Percentiles rank a stretch among this genome's conserved stretches.
Conservation (phyloP, 2,888 invertebrate genomes). For the Empis stercorea region DNA sequence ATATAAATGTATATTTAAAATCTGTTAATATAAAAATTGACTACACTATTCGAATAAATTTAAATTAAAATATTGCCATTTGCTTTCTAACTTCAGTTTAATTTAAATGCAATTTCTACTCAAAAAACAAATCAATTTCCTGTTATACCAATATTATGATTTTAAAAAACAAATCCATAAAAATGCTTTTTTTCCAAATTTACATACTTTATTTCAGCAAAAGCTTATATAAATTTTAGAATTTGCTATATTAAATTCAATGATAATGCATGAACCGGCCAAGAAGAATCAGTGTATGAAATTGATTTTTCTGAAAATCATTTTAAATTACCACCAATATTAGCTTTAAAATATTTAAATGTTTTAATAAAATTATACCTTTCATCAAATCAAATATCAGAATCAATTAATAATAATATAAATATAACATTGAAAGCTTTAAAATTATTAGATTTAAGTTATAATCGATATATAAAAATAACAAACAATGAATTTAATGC, state of each 20-base stretch:
- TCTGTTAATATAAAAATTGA: no score
- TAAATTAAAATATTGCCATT: no score
- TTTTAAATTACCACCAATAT: constrained; percentile 60
- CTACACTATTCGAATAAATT: no score
- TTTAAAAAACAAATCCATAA: no score
- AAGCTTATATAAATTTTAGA: constrained; percentile 65
- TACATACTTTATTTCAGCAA: constrained; percentile 60
- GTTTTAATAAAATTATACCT: constrained; percentile 52
- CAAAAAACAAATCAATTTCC: no score
- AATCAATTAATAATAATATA: constrained; percentile 17
- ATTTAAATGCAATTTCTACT: no score
- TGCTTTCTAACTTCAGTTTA: no score
- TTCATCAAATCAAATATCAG: constrained; percentile 61
- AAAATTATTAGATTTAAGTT: constrained; percentile 62
- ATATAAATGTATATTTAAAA: no score
- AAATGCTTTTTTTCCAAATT: constrained; percentile 69
- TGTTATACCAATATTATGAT: no score
- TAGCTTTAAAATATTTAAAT: constrained; percentile 55
- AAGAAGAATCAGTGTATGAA: constrained; percentile 60
- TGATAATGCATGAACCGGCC: constrained; percentile 62
- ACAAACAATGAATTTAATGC: constrained; percentile 59
- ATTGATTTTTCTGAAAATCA: constrained; percentile 73
- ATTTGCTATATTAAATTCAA: constrained; percentile 60
- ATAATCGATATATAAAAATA: constrained; percentile 61
- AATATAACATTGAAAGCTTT: constrained; percentile 44